Conservation (phyloP, 2,113 vertebrate genomes). For the Daphoenositta chrysoptera region DNA sequence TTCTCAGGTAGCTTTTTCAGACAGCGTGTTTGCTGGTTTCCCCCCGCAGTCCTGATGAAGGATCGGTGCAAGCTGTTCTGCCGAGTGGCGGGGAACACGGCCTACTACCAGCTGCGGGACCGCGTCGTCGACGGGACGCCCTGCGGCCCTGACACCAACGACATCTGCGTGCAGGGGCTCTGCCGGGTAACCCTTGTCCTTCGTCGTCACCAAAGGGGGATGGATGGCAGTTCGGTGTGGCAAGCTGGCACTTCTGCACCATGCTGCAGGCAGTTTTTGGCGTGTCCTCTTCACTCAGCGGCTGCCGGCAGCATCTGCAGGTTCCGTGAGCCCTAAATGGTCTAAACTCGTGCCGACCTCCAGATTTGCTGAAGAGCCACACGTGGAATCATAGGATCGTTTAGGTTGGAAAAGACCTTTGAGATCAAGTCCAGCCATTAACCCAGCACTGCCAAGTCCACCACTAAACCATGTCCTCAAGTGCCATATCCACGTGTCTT, state of each 20-base stretch:
- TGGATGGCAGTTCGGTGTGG: fast-evolving
- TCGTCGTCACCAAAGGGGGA: background rate
- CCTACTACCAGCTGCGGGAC: constrained; percentile 98
- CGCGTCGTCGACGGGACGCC: constrained; percentile 93
- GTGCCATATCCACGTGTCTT: background rate
- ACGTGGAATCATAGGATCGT: background rate
- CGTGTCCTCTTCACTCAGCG: fast-evolving
- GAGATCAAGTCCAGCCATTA: background rate
- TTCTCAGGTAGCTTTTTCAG: no score
- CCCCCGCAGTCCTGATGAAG: constrained; percentile 90
- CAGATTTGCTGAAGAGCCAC: background rate
- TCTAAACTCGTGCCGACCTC: background rate
- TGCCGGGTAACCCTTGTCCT: constrained; percentile 81
- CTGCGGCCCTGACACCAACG: constrained; percentile 93
- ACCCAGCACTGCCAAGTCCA: background rate
- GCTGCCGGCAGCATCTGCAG: background rate
- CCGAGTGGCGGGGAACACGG: constrained; percentile 90
- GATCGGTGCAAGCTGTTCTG: constrained; percentile 98
- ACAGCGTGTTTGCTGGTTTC: no score
- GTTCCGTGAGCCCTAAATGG: fast-evolving
- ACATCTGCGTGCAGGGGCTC: constrained; percentile 97
- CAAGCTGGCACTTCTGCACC: background rate
- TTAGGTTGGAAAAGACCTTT: background rate
- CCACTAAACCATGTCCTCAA: background rate
- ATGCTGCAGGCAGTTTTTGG: fast-evolving